Base-by-base conservation (phyloP, 1,140 invertebrate genomes). In the Dinothrombium tinctorium region DNA sequence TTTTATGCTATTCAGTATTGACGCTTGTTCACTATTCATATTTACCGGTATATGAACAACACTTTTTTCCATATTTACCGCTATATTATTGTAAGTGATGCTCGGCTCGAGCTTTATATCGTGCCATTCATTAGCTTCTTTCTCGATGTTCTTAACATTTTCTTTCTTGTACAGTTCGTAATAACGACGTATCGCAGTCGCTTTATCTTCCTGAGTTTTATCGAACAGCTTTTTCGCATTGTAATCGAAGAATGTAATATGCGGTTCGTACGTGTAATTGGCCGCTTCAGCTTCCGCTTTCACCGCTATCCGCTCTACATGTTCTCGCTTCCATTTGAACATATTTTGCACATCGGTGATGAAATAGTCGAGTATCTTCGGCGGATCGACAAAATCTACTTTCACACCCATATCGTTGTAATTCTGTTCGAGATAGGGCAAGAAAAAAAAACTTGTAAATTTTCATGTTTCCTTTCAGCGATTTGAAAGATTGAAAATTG, bases 1-100 rank as follows among this genome's bases (percentile, higher is more conserved):
- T 51, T 71, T 60, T 37, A 92, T 79, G 1, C 74, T 72, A 50
- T 74, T 71, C 25, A 69, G 47, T 0, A 79, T 69, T 20, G 67
- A 58, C 1, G 58, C 58, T 48, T 67, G 76, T 68, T 67, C 76
- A 68, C 89, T 82, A 59, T 72, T 92, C 15, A 94, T 76, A 63
- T 87, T 89, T 2, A 82, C 83, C 1, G 89, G 86, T 9, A 94
- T 76, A 57, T 95, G 86, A 22, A 94, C 75, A 28, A 83, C 75
- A 53, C 82, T 87, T 42, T 69, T 64, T 40, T 63, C 72, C 5
- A 73, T 75, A 56, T 87, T 87, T 5, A 90, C 76, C 1, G 68
- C 65, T 29, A 82, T 72, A 53, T 77, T 51, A 22, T 17, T 36
- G 14, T 20, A 41, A 25, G 20, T 14, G 1, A 8, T 8, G 24